phyloP scores from a whole-genome alignment of 2,888 invertebrate species.

The Agonum fuliginosum region DNA sequence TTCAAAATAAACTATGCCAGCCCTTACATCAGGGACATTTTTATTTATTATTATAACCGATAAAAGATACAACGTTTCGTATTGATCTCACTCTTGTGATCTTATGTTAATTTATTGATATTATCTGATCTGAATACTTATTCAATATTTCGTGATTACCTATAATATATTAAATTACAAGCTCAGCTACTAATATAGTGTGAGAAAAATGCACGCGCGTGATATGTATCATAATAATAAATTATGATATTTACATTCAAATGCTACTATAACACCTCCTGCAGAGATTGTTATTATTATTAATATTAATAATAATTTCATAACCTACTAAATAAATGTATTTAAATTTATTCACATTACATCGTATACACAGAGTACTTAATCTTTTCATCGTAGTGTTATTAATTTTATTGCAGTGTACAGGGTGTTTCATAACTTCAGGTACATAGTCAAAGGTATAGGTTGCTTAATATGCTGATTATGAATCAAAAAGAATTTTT shows the following conservation, averaged over 20 bases:
- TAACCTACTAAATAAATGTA: background rate
- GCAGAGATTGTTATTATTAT: background rate
- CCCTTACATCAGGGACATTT: too few species aligned
- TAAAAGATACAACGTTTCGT: background rate
- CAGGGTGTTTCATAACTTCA: too few species aligned
- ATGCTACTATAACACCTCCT: background rate
- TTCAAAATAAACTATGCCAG: too few species aligned
- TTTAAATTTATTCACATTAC: background rate
- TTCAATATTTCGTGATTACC: constrained; percentile 5
- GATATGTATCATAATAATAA: background rate
- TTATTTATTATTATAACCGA: too few species aligned
- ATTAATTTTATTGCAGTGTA: too few species aligned
- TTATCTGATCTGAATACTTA: background rate
- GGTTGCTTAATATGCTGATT: too few species aligned
- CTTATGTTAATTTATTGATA: too few species aligned
- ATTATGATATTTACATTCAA: background rate
- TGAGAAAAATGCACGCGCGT: background rate
- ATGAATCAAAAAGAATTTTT: too few species aligned
- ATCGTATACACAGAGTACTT: background rate
- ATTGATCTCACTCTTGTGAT: too few species aligned
- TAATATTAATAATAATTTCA: constrained; percentile 2
- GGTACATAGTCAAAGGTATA: too few species aligned
- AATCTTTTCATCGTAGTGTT: background rate
- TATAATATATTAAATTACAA: background rate
- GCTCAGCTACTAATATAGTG: background rate